Base-by-base conservation (phyloP, 2,797 vertebrate species). In the Denticeps clupeoides region DNA sequence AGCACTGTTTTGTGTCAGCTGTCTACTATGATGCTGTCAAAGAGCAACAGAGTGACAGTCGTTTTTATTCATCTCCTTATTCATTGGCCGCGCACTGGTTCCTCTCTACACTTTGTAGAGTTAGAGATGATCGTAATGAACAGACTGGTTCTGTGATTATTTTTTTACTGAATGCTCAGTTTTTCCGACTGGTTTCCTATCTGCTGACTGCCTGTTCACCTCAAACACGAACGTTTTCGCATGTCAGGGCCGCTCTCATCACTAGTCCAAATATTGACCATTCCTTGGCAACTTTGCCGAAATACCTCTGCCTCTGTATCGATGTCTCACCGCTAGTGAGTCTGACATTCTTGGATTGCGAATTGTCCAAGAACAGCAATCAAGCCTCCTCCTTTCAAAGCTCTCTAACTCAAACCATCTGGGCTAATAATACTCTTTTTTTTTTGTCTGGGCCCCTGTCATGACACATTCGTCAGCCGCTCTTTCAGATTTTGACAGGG, bases 391-490 rank as follows among this genome's bases (percentile, higher is more conserved):
- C 59, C 61, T 70, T 23, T 69, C 48, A 69, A 73, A 73, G 69
- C 69, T 68, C 77, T 62, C 60, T 82, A 82, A 85, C 79, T 67
- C 64, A 65, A 78, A 74, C 78, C 81, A 84, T 77, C 72, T 86
- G 83, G 80, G 74, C 74, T 80, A 81, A 82, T 74, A 80, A 71
- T 62, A 56, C 55, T 24, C 2, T 67, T 79, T 75, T 79, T 80
- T 68, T 68, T 72, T 70, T 58, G 60, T 66, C 72, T 68, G 62
- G 51, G 65, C 53, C 21, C 49, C 67, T 68, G 42, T 44, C 41
- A 60, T 38, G 35, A 38, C 35, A 38, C 9, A 11, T 18, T 38
- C 35, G 19, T 21, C 38, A 18, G 18, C 18, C 10, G 18, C 19
- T 21, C 35, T 21, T 38, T 38, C 38, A 4, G 1, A 38, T n/a